phyloP scores from a whole-genome alignment of 1,140 invertebrate genomes.

The Ephestia elutella region DNA sequence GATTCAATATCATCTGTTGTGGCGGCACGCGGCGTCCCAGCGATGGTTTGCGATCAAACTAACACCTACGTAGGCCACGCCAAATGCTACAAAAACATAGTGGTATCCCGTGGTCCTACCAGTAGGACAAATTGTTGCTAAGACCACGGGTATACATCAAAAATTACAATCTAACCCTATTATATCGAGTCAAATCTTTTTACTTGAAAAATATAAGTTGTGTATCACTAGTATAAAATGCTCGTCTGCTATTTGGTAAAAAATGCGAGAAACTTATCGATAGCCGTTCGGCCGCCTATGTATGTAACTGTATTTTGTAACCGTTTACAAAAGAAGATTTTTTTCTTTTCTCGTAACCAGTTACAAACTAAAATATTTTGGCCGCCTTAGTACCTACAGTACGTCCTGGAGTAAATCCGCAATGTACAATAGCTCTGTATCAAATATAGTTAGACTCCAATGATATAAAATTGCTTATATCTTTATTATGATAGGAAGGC shows the following conservation, averaged over 20 bases:
- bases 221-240: neutral
- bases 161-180: neutral
- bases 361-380: too few species aligned
- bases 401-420: neutral
- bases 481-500: conserved; percentile 26
- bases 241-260: neutral
- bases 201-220: neutral
- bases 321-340: too few species aligned
- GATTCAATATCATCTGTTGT: neutral
- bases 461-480: conserved; percentile 11
- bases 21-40: neutral
- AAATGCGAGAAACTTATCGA: neutral
- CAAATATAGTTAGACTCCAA: conserved; percentile 27
- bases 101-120: too few species aligned
- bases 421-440: conserved; percentile 17
- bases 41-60: neutral
- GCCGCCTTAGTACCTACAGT: neutral
- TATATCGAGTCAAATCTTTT: neutral
- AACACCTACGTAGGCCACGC: neutral
- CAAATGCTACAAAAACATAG: neutral
- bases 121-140: too few species aligned
- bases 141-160: too few species aligned
- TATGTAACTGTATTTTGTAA: too few species aligned
- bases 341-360: too few species aligned
- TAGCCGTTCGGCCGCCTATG: too few species aligned